Percentiles rank a stretch among this genome's conserved stretches.
Conservation (phyloP, 2,888 invertebrate species). For the Synanthedon formicaeformis region DNA sequence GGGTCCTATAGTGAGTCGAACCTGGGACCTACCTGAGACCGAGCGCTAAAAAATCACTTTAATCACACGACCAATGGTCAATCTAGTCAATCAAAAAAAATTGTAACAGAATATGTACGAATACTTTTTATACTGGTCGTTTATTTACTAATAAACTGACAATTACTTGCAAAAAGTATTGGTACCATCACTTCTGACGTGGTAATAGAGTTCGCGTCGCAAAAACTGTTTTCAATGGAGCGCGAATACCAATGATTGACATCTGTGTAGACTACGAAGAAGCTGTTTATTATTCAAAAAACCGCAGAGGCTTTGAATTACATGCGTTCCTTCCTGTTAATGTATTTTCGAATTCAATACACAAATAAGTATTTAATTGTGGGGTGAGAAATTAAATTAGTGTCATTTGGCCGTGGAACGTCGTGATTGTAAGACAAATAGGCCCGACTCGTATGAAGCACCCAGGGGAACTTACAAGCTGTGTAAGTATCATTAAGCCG, state of each 20-base stretch:
- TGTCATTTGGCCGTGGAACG: constrained; percentile 10
- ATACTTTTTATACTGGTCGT: no score
- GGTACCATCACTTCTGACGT: constrained; percentile 26
- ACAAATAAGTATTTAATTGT: constrained; percentile 20
- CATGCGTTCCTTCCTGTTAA: background rate
- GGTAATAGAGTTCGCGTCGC: constrained; percentile 14
- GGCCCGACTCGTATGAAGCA: constrained; percentile 21
- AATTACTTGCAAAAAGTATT: constrained; percentile 26
- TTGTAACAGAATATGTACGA: no score
- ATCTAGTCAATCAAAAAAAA: no score
- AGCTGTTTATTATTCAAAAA: background rate
- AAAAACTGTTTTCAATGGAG: constrained; percentile 27
- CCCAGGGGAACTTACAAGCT: constrained; percentile 38
- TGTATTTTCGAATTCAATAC: background rate
- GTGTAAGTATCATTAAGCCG: constrained; percentile 58
- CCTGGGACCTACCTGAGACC: no score
- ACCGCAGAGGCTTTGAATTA: background rate
- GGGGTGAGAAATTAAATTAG: constrained; percentile 7
- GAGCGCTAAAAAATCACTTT: no score
- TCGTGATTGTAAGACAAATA: constrained; percentile 35
- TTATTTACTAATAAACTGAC: background rate
- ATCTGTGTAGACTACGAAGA: constrained; percentile 19
- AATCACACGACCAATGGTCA: no score
- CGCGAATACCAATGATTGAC: constrained; percentile 23
- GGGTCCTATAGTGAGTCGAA: no score